Base-by-base conservation (phyloP, 2,888 invertebrate genomes). In the Callyntrura guangdongensis region DNA sequence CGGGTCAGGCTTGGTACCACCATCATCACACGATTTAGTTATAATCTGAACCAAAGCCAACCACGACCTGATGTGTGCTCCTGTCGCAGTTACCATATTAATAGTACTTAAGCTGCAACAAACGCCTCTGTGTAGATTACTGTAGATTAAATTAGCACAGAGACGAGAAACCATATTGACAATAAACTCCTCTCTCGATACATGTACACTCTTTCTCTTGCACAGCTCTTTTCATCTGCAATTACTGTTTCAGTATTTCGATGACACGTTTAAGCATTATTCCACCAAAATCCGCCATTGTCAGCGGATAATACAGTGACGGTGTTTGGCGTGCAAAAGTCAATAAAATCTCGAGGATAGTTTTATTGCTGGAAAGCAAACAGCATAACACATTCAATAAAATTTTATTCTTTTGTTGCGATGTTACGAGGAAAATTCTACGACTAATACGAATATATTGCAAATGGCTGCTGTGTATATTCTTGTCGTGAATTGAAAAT, bases 1-100 rank as follows among this genome's bases (percentile, higher is more conserved):
- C 22, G 6, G 56, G 79, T 59, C 79, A 79, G 79, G 14, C 12
- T 14, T 14, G 20, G 20, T 20, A 14, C 27, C 14, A 69, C 2
- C 79, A 56, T 27, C 72, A 9, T 36, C 79, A 77, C 14, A 67
- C 12, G 12, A 53, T n/a, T 74, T 49, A 74, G 74, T 79, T 11
- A 56, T 20, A 27, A 56, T 56, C 36, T 1, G 59, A 79, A 27
- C 5, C n/a, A 25, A 22, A 25, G n/a, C 79, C 36, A 17, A 79
- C 79, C 79, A 79, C 79, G 56, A 79, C 79, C 79, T 79, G 79
- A n/a, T 79, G 79, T 9, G 6, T 36, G 6, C 59, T 79, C 79
- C 12, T 56, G n/a, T 79, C 27, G 11, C 25, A 27, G 22, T 36
- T 12, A 12, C 79, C 79, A 22, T 56, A 53, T 45, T 36, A 36